Evolutionary conservation across 2,888 invertebrate genomes (phyloP).

Genomic region (Pseudoips prasinana): DNA sequence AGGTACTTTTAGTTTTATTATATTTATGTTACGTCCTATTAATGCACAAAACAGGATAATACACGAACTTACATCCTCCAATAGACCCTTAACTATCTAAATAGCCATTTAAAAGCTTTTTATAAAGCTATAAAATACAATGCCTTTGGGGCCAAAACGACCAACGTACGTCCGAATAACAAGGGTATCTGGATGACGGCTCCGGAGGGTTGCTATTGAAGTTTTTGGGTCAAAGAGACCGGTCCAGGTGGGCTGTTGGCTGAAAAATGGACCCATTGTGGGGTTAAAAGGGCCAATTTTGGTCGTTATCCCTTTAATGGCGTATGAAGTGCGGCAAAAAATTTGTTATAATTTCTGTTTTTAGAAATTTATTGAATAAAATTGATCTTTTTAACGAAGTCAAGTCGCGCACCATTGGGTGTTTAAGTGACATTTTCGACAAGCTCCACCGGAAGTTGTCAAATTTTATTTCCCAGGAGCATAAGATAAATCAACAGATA

Average conservation of each 20-base stretch:
- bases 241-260: conserved; percentile 16
- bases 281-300: conserved; percentile 19
- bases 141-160: conserved; percentile 15
- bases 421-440: too few relatives aligned
- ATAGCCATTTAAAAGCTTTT: conserved; percentile 27
- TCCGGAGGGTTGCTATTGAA: conserved; percentile 34
- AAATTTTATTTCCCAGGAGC: too few relatives aligned
- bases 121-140: conserved; percentile 18
- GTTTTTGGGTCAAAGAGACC: conserved; percentile 22
- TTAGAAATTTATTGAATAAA: too few relatives aligned
- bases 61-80: conserved; percentile 7
- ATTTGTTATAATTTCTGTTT: too few relatives aligned
- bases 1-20: too few relatives aligned
- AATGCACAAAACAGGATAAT: conserved; percentile 6
- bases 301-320: conserved; percentile 18
- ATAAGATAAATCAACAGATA: too few relatives aligned
- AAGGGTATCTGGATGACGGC: conserved; percentile 29
- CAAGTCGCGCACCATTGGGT: too few relatives aligned
- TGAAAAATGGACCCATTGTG: conserved; percentile 29
- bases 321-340: not conserved
- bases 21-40: too few relatives aligned
- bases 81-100: conserved; percentile 22
- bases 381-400: too few relatives aligned
- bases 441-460: too few relatives aligned
- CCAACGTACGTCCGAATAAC: conserved; percentile 24